A percentile compares a stretch with the other conserved stretches of the same genome.
These are phyloP conservation scores for Seriola rivoliana DNA, from an alignment of 2,113 vertebrate genomes.

Conservation along the genomic window DNA sequence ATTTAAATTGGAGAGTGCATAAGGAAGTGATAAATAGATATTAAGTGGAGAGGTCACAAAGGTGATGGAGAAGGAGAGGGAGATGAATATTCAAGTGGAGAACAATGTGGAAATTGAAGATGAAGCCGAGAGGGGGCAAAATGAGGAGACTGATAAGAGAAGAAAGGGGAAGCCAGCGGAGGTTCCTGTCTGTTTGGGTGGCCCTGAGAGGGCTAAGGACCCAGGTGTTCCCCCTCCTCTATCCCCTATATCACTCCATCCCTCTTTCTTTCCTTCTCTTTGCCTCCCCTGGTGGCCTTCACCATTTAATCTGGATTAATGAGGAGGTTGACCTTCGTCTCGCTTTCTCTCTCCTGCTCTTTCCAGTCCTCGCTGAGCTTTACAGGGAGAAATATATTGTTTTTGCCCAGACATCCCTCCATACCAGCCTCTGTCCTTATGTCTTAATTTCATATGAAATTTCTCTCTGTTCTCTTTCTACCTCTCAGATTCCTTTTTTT, in stretches of 20 bases:
- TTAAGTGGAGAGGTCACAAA: background rate
- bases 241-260: constrained; percentile 16
- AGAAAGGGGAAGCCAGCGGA: constrained; percentile 18
- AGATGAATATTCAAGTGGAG: constrained; percentile 16
- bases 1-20: background rate
- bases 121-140: background rate
- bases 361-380: background rate
- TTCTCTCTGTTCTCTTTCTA: background rate
- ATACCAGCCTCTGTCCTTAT: constrained; percentile 29
- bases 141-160: constrained; percentile 28
- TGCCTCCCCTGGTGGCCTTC: constrained; percentile 62
- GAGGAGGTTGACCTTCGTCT: constrained; percentile 70
- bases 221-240: constrained; percentile 56
- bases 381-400: background rate
- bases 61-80: constrained; percentile 1
- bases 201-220: constrained; percentile 52
- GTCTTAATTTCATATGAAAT: constrained; percentile 30
- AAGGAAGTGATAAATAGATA: background rate
- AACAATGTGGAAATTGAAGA: constrained; percentile 28
- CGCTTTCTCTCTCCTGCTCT: constrained; percentile 21
- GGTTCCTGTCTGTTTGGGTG: constrained; percentile 64
- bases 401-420: constrained; percentile 21
- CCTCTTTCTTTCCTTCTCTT: constrained; percentile 16
- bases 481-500: background rate
- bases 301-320: constrained; percentile 77